Conservation (phyloP, 2,113 vertebrate species). For the Toxostoma redivivum region DNA sequence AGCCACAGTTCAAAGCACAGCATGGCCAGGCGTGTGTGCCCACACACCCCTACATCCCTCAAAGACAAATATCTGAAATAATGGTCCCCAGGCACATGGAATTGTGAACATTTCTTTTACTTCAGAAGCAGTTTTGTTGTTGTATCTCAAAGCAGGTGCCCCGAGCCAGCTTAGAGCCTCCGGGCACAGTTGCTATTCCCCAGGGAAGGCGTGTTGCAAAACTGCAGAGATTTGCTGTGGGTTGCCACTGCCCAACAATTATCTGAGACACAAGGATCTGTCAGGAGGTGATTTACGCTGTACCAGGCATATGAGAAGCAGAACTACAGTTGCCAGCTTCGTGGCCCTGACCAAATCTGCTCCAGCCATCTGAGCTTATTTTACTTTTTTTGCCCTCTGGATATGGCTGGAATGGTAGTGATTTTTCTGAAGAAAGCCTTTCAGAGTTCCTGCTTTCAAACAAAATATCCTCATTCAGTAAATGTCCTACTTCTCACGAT, state of each 20-base stretch:
- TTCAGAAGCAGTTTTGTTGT: conserved; percentile 45
- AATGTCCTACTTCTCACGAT: not conserved
- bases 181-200: not conserved
- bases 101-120: conserved; percentile 41
- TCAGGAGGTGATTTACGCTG: conserved; percentile 32
- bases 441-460: conserved; percentile 11
- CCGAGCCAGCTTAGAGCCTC: not conserved
- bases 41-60: not conserved
- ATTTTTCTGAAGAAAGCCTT: conserved; percentile 22
- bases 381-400: conserved; percentile 17
- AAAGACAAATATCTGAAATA: not conserved
- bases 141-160: conserved; percentile 39
- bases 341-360: conserved; percentile 21
- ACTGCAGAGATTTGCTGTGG: conserved; percentile 44
- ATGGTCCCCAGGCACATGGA: not conserved
- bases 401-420: not conserved
- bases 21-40: not conserved
- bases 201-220: not conserved
- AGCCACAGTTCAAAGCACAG: not conserved
- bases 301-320: not conserved
- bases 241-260: conserved; percentile 27
- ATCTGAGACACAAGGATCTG: conserved; percentile 21
- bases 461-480: conserved; percentile 1
- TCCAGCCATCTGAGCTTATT: conserved; percentile 34
- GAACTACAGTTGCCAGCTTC: not conserved